A percentile compares a stretch with the other conserved stretches of the same genome.
phyloP scores from a whole-genome alignment of 2,888 invertebrate species.

The Ashinkailepas kermadecensis region DNA sequence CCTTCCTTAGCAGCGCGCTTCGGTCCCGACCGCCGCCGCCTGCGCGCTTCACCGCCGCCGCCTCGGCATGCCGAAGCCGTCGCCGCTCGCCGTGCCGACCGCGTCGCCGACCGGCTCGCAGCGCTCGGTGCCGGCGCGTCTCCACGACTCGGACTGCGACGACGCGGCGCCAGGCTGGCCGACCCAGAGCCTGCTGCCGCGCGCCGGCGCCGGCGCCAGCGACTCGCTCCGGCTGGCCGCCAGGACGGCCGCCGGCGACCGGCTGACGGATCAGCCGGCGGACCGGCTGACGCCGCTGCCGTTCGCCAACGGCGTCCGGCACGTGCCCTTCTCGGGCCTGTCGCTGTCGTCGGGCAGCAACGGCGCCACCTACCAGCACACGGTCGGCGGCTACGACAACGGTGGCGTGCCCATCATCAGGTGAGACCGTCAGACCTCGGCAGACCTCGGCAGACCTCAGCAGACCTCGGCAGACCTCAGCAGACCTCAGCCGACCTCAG shows the following conservation, averaged over 20 bases:
- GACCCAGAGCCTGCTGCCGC: neutral
- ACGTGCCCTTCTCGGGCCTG: conserved; percentile 12
- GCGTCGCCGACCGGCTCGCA: neutral
- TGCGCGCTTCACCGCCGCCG: neutral
- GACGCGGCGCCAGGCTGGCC: neutral
- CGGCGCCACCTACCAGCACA: conserved; percentile 20
- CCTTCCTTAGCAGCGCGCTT: too few species aligned
- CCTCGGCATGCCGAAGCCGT: neutral
- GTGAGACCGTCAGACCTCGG: neutral
- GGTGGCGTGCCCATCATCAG: conserved; percentile 4
- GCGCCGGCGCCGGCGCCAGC: neutral
- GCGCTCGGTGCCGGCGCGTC: neutral
- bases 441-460: too few species aligned
- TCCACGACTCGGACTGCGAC: neutral
- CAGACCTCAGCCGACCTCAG: too few species aligned
- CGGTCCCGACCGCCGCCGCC: too few species aligned
- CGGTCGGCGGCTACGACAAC: conserved; percentile 14
- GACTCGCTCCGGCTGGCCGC: neutral
- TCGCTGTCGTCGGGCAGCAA: conserved; percentile 18
- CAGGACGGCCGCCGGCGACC: neutral
- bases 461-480: too few species aligned
- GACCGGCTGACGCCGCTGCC: neutral
- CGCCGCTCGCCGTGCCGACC: neutral
- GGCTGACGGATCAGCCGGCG: neutral
- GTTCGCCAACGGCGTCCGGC: neutral